These are phyloP conservation scores for Pangasius macronema DNA, from an alignment of 2,797 vertebrate genomes.

Conservation along the genomic window DNA sequence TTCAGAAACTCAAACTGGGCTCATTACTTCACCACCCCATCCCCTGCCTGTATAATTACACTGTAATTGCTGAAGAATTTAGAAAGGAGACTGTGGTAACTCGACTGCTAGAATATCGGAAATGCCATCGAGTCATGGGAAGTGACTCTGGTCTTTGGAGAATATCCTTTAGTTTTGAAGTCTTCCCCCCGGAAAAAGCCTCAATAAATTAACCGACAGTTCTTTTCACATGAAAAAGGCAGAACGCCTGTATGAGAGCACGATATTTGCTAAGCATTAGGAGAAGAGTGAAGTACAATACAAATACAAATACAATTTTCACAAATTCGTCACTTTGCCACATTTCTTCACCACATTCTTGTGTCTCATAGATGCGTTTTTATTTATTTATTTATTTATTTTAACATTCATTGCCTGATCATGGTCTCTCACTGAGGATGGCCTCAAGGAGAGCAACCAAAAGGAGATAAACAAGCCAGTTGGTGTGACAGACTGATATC, in stretches of 20 bases:
- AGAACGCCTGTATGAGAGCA: slow-evolving; percentile 40
- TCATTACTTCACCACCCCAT: neutral
- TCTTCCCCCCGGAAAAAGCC: slow-evolving; percentile 20
- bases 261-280: neutral
- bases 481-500: neutral
- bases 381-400: neutral
- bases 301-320: neutral
- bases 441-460: neutral
- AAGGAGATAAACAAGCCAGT: slow-evolving; percentile 12
- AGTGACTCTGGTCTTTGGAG: slow-evolving; percentile 43
- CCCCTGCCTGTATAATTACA: slow-evolving; percentile 22
- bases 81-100: neutral
- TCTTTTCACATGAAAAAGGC: slow-evolving; percentile 36
- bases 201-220: slow-evolving; percentile 24
- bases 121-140: slow-evolving; percentile 51
- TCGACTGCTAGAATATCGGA: slow-evolving; percentile 12
- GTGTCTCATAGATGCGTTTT: slow-evolving; percentile 38
- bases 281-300: neutral
- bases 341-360: neutral
- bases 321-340: neutral
- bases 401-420: slow-evolving; percentile 25
- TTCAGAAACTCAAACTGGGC: slow-evolving; percentile 17
- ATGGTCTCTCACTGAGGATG: neutral
- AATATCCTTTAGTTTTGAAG: slow-evolving; percentile 31
- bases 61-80: slow-evolving; percentile 21